Conservation (phyloP, 1,140 invertebrate genomes). For the Ylistrum balloti region DNA sequence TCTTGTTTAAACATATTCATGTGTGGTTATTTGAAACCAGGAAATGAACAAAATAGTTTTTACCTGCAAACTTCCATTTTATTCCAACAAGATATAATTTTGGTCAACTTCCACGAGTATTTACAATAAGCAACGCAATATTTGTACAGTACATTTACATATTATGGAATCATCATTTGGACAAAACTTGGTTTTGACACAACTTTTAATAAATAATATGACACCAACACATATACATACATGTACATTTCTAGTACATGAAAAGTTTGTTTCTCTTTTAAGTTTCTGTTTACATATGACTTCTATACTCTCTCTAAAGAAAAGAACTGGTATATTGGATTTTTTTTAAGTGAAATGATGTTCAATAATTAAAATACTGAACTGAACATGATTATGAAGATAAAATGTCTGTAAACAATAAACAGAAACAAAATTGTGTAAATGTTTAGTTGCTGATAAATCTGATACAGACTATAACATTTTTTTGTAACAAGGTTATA, state of each 20-base stretch:
- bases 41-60: background rate
- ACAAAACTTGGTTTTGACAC: conserved; percentile 22
- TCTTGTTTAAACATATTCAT: no score
- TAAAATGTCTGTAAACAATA: background rate
- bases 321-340: background rate
- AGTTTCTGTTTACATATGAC: background rate
- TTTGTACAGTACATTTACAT: background rate
- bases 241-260: background rate
- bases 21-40: no score
- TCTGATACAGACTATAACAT: conserved; percentile 11
- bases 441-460: background rate
- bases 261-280: background rate
- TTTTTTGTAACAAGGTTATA: no score
- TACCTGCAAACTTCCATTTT: conserved; percentile 32
- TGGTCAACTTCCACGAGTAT: conserved; percentile 38
- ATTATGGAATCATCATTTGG: conserved; percentile 22
- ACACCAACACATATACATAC: background rate
- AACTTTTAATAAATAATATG: background rate
- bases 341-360: background rate
- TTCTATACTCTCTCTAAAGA: no score
- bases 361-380: background rate
- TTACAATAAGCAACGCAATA: background rate
- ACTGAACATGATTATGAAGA: background rate
- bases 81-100: conserved; percentile 18
- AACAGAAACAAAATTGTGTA: background rate